phyloP scores from a whole-genome alignment of 2,888 invertebrate species.

The Cristatella mucedo region DNA sequence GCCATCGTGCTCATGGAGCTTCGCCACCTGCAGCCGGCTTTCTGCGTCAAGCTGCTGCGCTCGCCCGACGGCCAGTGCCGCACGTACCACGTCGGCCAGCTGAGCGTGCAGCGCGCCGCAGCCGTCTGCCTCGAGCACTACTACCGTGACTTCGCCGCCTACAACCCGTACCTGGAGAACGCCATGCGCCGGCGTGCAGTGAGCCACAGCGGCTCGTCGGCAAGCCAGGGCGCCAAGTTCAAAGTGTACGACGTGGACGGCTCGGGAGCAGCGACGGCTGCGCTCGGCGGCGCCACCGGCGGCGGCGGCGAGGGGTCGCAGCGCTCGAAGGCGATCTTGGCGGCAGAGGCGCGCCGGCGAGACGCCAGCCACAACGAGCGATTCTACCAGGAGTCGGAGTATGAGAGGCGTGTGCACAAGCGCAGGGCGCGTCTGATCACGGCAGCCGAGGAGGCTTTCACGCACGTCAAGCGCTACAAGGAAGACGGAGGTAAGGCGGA shows the following conservation, averaged over 20 bases:
- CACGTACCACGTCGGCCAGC: conserved; percentile 51
- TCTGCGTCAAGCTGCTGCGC: conserved; percentile 54
- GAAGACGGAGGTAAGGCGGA: conserved; percentile 44
- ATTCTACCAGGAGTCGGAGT: conserved; percentile 94
- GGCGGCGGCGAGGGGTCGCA: background rate
- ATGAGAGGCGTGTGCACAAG: conserved; percentile 77
- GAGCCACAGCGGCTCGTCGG: background rate
- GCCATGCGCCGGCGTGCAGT: background rate
- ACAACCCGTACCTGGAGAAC: conserved; percentile 61
- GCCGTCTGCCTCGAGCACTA: conserved; percentile 86
- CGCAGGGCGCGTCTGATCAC: conserved; percentile 71
- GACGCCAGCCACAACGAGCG: conserved; percentile 82
- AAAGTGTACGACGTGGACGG: conserved; percentile 95
- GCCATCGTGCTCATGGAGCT: conserved; percentile 83
- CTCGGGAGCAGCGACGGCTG: conserved; percentile 16
- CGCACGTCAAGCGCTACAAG: conserved; percentile 72
- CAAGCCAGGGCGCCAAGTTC: conserved; percentile 27
- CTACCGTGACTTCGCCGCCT: conserved; percentile 82
- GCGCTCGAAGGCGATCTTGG: conserved; percentile 27
- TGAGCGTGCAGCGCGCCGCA: conserved; percentile 86
- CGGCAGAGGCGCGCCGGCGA: conserved; percentile 64
- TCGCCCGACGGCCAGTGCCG: conserved; percentile 86
- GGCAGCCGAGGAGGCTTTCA: conserved; percentile 93
- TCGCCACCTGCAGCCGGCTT: conserved; percentile 73
- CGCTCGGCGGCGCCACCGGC: conserved; percentile 16